Base-by-base conservation (phyloP, 30 jellyfish, hydroid and myxozoan species). In the Aurelia aurita region DNA sequence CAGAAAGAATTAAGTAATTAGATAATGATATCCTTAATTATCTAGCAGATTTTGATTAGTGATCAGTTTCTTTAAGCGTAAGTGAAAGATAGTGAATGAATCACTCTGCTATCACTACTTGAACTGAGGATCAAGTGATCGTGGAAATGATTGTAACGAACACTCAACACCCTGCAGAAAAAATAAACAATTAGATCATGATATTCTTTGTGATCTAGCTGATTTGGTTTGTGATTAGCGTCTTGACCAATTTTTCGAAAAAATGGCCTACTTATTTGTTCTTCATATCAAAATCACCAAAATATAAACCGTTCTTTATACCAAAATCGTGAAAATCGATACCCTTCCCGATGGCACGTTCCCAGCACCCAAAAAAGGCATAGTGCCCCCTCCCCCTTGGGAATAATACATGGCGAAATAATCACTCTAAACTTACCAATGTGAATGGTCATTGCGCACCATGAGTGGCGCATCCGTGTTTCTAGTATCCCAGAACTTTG, bases 51-150 rank as follows among this genome's bases (percentile, higher is more conserved):
- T 39, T 2, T 8, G 51, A 39, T 39, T 39, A 0, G 14, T 39
- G 51, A 39, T 39, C 1, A 7, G 12, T n/a, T n/a, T n/a, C n/a
- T n/a, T n/a, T 39, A 39, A 39, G 9, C 15, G 51, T 10, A 34
- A 7, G 5, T 34, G 46, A 34, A 34, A 34, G 46, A 2, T 10
- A 34, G 46, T 34, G 46, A 10, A 10, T 7, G 46, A 11, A 93
- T 97, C 58, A 97, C n/a, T n/a, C n/a, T 84, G 80, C 98, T 87
- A 49, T 87, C 97, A 82, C 98, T 93, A 62, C 98, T 83, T n/a
- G 97, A 93, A 26, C 95, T 82, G 32, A 93, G 90, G 10, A n/a
- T n/a, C n/a, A 88, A 58, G 65, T 93, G 97, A 75, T 93, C 98
- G 46, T 93, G 98, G 66, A 93, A 93, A 73, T 93, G 96, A 49